These are phyloP conservation scores for Embiotoca jacksoni DNA, from an alignment of 2,113 vertebrate genomes.

Conservation along the genomic window DNA sequence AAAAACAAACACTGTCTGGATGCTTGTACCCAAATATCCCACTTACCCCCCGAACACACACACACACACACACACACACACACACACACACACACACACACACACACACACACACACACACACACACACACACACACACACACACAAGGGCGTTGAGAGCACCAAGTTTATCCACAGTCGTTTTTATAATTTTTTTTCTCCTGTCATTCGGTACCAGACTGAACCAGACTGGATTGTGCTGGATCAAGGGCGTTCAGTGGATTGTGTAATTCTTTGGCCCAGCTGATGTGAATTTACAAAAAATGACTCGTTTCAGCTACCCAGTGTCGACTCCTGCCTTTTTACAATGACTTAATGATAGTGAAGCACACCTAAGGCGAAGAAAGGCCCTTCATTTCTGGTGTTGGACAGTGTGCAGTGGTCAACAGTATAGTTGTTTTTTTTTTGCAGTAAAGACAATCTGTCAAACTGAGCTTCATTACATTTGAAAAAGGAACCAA, in stretches of 20 bases:
- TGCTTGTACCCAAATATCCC: conserved; percentile 2
- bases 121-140: too few species aligned
- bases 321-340: neutral
- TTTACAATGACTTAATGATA: neutral
- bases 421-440: too few species aligned
- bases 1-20: conserved; percentile 53
- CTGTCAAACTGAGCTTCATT: neutral
- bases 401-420: too few species aligned
- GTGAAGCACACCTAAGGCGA: neutral
- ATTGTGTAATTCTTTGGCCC: conserved; percentile 34
- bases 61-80: too few species aligned
- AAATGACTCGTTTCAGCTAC: conserved; percentile 28
- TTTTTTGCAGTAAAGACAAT: neutral
- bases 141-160: too few species aligned
- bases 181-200: neutral
- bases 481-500: neutral
- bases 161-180: conserved; percentile 22
- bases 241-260: conserved; percentile 16
- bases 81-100: too few species aligned
- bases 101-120: too few species aligned
- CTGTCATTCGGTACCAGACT: neutral
- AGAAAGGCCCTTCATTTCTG: neutral
- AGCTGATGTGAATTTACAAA: conserved; percentile 25
- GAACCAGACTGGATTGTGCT: conserved; percentile 17
- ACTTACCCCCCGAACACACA: neutral